Conservation (phyloP, 2,797 vertebrate species). For the Orestias chungarensis region DNA sequence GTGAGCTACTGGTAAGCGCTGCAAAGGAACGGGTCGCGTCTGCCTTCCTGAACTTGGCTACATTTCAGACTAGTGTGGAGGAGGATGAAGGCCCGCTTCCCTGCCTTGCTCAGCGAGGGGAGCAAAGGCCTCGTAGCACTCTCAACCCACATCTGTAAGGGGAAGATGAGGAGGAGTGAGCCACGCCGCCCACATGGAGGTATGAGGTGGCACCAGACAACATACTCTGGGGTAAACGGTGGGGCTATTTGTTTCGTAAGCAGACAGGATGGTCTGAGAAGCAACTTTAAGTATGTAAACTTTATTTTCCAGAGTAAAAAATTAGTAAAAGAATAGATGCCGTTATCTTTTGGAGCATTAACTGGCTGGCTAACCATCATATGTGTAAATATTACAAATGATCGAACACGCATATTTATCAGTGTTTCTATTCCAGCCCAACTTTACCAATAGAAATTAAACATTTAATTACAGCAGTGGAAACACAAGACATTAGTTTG, state of each 20-base stretch:
- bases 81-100: constrained; percentile 65
- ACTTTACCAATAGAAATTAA: neutral
- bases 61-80: constrained; percentile 66
- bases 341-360: too few species aligned
- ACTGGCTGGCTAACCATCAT: too few species aligned
- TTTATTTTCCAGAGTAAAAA: too few species aligned
- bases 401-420: neutral
- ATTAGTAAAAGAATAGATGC: too few species aligned
- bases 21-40: constrained; percentile 31
- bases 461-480: neutral
- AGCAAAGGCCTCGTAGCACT: constrained; percentile 52
- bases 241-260: constrained; percentile 36
- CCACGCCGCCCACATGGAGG: constrained; percentile 56
- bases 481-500: neutral
- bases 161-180: constrained; percentile 41
- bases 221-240: constrained; percentile 32
- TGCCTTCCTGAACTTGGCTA: constrained; percentile 58
- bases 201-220: constrained; percentile 46
- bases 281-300: neutral
- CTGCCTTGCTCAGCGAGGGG: constrained; percentile 40
- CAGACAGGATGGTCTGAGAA: constrained; percentile 42
- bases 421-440: neutral
- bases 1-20: constrained; percentile 42
- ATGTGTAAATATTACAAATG: neutral
- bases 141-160: constrained; percentile 57